Evolutionary conservation across 2,797 vertebrate genomes (phyloP).

Genomic region (Nasua narica): DNA sequence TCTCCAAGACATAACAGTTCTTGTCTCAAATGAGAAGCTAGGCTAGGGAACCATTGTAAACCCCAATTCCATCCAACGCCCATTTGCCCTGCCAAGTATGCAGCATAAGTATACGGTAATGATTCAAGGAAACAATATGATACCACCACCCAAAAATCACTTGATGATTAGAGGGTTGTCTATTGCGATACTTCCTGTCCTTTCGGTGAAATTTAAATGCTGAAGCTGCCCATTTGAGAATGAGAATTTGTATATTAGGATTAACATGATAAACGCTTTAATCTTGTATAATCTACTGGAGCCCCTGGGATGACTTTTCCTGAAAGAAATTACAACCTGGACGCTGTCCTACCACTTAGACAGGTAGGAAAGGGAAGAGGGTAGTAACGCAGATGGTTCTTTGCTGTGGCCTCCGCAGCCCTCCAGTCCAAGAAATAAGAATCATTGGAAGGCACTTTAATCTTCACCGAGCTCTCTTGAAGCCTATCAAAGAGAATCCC

Average conservation of each 20-base stretch:
- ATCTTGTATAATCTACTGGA: background rate
- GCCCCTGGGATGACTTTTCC: background rate
- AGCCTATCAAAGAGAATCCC: constrained; percentile 31
- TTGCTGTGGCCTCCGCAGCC: background rate
- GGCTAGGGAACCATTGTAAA: background rate
- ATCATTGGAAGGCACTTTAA: background rate
- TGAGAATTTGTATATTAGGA: background rate
- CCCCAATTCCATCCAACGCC: background rate
- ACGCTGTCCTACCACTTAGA: background rate
- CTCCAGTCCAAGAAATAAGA: constrained; percentile 18
- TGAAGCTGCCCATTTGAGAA: background rate
- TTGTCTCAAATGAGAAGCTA: background rate
- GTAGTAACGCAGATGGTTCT: rapidly evolving
- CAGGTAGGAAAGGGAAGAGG: background rate
- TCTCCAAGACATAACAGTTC: background rate
- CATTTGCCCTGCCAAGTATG: background rate
- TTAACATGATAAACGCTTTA: background rate
- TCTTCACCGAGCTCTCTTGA: constrained; percentile 43
- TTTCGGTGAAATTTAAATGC: background rate
- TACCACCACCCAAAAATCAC: background rate
- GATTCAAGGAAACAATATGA: background rate
- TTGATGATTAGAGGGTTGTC: background rate
- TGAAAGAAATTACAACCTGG: background rate
- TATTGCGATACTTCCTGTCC: background rate
- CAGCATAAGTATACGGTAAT: background rate